Evolutionary conservation across 2,888 invertebrate species (phyloP), one percentile per base, ranked within the genome.

Genomic region (Erebia aethiops): DNA sequence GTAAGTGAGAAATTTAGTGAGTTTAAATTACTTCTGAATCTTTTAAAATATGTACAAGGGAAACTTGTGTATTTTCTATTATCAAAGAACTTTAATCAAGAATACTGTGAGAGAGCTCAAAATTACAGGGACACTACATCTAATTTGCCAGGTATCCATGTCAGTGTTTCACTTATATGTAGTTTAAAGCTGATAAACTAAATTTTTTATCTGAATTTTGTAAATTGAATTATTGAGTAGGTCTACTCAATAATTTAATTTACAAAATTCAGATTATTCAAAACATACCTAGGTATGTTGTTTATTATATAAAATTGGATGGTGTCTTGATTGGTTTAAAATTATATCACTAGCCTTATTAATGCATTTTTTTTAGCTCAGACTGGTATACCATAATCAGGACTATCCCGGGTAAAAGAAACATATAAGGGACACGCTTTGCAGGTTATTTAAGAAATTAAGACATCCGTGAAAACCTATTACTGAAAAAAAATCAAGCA

Each of bases 61-160:
- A 43, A 16, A 60, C 16, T 11, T 60, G 43, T 60, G 41, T n/a
- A 16, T 35, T 57, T 35, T 7, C 0, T 8, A 11, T 46, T 16
- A 60, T 43, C 11, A 11, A 11, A 43, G 52, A 16, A 9, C n/a
- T 52, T 9, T 52, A 52, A 16, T 52, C 7, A 52, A 52, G n/a
- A 16, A 16, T 41, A 43, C n/a, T 18, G 18, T 16, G 16, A 18
- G 61, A 54, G 9, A 61, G 61, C 61, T 43, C 43, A 18, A 60
- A 60, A 43, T 60, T 60, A 60, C 16, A 43, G 61, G 43, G 61
- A 16, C 16, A 61, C 18, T 61, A 61, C 43, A 16, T 60, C 61
- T 61, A 43, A 16, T 7, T 43, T 18, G 61, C 16, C 61, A 43
- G 61, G 61, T 61, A 61, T n/a, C 16, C 18, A 11, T 61, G 43